A percentile compares a stretch with the other conserved stretches of the same genome.
phyloP scores from a whole-genome alignment of 2,113 vertebrate genomes.

The Tachuris rubrigastra region DNA sequence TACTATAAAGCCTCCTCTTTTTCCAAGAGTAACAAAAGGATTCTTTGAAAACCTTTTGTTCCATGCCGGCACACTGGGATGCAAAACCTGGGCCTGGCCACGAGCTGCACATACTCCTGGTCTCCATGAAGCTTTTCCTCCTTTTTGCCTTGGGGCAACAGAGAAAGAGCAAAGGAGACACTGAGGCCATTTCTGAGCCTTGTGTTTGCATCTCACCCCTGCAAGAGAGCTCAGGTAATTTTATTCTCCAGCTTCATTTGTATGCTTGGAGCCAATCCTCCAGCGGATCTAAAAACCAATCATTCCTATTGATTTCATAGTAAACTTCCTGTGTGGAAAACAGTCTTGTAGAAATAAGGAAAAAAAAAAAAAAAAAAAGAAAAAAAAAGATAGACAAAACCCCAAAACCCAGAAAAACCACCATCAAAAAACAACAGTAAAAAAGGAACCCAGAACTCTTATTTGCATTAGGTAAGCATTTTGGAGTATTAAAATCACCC shows the following conservation, averaged over 20 bases:
- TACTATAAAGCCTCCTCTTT: not conserved
- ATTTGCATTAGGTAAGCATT: not conserved
- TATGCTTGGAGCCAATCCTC: not conserved
- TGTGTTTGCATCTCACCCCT: not conserved
- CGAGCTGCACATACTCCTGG: not conserved
- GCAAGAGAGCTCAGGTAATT: not conserved
- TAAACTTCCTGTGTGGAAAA: conserved; percentile 30
- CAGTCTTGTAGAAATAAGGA: not conserved
- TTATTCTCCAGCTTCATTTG: conserved; percentile 9
- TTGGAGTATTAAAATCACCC: not conserved
- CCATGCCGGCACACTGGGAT: fast-evolving
- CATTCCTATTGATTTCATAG: conserved; percentile 33
- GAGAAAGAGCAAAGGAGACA: not conserved
- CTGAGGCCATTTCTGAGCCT: not conserved
- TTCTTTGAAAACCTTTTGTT: not conserved
- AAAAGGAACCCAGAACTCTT: not conserved
- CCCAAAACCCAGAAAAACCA: not conserved
- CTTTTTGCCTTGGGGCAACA: not conserved
- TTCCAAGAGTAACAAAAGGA: not conserved
- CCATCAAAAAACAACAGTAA: not conserved
- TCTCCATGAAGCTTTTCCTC: not conserved
- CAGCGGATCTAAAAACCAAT: conserved; percentile 3
- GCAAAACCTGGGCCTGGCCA: not conserved
- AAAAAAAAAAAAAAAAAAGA: not conserved
- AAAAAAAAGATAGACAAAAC: too few species aligned